phyloP scores from a whole-genome alignment of 1,140 invertebrate genomes.

The Vanessa atalanta region DNA sequence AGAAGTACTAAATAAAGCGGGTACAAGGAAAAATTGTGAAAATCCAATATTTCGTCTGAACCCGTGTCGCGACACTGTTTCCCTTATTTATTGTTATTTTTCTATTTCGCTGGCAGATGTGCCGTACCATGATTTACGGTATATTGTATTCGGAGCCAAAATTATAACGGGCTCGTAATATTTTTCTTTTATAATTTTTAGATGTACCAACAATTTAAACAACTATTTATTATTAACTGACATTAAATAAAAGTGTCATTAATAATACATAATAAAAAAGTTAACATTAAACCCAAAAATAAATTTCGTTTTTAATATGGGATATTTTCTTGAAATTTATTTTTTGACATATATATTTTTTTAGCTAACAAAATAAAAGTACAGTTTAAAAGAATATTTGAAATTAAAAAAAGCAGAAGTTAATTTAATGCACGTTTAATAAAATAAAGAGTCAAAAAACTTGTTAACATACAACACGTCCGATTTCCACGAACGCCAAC shows the following conservation, averaged over 20 bases:
- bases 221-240: too few relatives aligned
- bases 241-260: too few relatives aligned
- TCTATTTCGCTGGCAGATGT: slow-evolving; percentile 80
- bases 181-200: slow-evolving; percentile 1
- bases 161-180: slow-evolving; percentile 60
- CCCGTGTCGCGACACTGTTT: slow-evolving; percentile 47
- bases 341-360: too few relatives aligned
- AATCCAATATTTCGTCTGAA: slow-evolving; percentile 58
- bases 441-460: slow-evolving; percentile 43
- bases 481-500: slow-evolving; percentile 41
- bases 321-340: too few relatives aligned
- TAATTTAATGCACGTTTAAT: not conserved
- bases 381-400: too few relatives aligned
- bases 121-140: slow-evolving; percentile 73
- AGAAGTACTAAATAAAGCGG: not conserved
- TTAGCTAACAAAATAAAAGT: too few relatives aligned
- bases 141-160: slow-evolving; percentile 69
- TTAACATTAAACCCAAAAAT: too few relatives aligned
- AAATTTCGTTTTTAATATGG: too few relatives aligned
- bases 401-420: too few relatives aligned
- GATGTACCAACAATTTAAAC: too few relatives aligned
- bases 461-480: slow-evolving; percentile 53
- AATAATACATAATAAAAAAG: too few relatives aligned
- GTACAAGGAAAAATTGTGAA: slow-evolving; percentile 27
- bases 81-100: slow-evolving; percentile 81